Evolutionary conservation across 2,113 vertebrate species (phyloP).

Genomic region (Apeltes quadracus): DNA sequence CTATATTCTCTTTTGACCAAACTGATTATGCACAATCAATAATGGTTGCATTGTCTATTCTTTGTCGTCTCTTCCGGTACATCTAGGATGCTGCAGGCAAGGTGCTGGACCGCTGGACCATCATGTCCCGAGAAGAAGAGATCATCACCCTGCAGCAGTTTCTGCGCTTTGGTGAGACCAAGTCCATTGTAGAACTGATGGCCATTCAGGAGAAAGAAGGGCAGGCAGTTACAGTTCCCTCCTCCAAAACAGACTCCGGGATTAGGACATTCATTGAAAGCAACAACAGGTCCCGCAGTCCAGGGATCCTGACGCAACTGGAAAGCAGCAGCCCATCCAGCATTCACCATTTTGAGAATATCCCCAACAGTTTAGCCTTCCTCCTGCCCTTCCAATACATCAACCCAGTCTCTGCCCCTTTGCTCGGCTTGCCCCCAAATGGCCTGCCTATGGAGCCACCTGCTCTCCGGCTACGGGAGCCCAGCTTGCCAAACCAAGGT

Average conservation of each 20-base stretch:
- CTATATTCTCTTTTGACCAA: conserved; percentile 60
- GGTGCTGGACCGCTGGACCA: conserved; percentile 99
- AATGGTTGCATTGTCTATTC: conserved; percentile 88
- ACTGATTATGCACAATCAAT: conserved; percentile 92
- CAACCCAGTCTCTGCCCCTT: conserved; percentile 95
- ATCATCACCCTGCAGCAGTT: conserved; percentile 99
- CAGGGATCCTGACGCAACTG: conserved; percentile 93
- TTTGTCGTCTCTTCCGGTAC: conserved; percentile 84
- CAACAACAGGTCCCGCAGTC: conserved; percentile 97
- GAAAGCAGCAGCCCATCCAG: conserved; percentile 98
- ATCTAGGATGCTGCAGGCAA: conserved; percentile 98
- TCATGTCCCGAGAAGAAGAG: conserved; percentile 99
- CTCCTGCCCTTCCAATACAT: conserved; percentile 98
- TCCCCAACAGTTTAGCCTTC: conserved; percentile 97
- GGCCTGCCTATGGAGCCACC: conserved; percentile 93
- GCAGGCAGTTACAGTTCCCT: conserved; percentile 95
- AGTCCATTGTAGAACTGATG: conserved; percentile 99
- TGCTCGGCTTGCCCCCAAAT: conserved; percentile 95
- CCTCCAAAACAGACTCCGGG: conserved; percentile 97
- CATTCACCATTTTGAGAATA: conserved; percentile 99
- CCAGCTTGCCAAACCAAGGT: conserved; percentile 90
- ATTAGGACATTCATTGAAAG: conserved; percentile 99
- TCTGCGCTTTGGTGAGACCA: conserved; percentile 98
- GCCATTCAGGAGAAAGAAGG: conserved; percentile 99
- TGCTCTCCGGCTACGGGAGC: conserved; percentile 89